A percentile compares a stretch with the other conserved stretches of the same genome.
Evolutionary conservation across 2,888 invertebrate species (phyloP).

Genomic region (Lumbricus terrestris): DNA sequence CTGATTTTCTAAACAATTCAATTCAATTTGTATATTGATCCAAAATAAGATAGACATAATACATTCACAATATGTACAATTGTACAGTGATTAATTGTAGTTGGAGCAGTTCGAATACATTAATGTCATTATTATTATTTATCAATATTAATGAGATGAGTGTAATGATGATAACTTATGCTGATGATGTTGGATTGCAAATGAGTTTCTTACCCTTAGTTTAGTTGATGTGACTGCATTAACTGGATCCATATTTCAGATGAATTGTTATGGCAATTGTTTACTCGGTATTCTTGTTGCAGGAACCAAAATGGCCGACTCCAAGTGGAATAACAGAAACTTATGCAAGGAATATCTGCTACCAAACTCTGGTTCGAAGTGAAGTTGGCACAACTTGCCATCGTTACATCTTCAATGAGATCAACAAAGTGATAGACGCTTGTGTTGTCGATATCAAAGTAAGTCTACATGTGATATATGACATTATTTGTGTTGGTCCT

Average conservation of each 20-base stretch:
- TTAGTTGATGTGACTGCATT: background rate
- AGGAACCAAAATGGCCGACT: conserved; percentile 25
- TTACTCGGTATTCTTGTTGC: background rate
- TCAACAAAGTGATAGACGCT: conserved; percentile 17
- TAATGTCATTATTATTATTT: background rate
- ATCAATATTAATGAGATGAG: background rate
- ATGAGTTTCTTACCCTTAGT: background rate
- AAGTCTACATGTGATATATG: background rate
- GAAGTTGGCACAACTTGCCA: background rate
- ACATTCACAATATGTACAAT: too few species aligned
- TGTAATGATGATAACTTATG: background rate
- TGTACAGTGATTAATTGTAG: too few species aligned
- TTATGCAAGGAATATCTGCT: conserved; percentile 17
- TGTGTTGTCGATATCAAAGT: conserved; percentile 28
- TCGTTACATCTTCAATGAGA: background rate
- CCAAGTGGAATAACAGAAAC: conserved; percentile 26
- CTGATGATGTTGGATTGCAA: background rate
- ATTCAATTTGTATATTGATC: too few species aligned
- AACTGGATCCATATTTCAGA: background rate
- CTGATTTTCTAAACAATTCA: background rate
- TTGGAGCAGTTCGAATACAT: background rate
- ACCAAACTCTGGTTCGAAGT: background rate
- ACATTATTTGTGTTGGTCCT: background rate
- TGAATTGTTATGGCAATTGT: background rate
- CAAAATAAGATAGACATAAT: too few species aligned